Evolutionary conservation across 1,140 invertebrate genomes (phyloP).

Genomic region (Caenorhabditis inopinata): DNA sequence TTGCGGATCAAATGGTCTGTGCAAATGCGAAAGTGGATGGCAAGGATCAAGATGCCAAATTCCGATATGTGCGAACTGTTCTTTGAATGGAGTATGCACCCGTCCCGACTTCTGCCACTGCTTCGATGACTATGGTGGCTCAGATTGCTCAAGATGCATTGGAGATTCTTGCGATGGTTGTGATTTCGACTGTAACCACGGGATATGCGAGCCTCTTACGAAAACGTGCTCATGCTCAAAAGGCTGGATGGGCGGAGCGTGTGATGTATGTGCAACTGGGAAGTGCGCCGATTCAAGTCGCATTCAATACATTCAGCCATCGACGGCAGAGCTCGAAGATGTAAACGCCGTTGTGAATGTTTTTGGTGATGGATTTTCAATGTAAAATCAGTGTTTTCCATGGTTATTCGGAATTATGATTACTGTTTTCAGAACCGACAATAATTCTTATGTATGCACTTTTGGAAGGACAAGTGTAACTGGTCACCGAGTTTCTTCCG

Average conservation of each 20-base stretch:
- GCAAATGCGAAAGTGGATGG: constrained; percentile 20
- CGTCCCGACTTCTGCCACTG: not conserved
- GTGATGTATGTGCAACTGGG: constrained; percentile 34
- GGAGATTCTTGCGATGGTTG: constrained; percentile 31
- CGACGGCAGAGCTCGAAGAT: constrained; percentile 26
- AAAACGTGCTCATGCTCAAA: constrained; percentile 34
- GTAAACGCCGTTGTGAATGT: constrained; percentile 17
- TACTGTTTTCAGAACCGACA: constrained; percentile 6
- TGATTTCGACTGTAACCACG: constrained; percentile 38
- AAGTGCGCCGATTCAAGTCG: not conserved
- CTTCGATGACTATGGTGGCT: constrained; percentile 31
- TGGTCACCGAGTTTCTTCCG: not conserved
- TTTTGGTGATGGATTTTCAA: constrained; percentile 31
- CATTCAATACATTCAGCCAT: constrained; percentile 4
- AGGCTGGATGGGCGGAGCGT: constrained; percentile 36
- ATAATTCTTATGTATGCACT: constrained; percentile 22
- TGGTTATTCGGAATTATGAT: no score
- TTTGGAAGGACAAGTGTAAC: constrained; percentile 15
- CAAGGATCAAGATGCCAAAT: constrained; percentile 34
- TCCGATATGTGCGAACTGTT: constrained; percentile 3
- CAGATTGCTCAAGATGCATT: not conserved
- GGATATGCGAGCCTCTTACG: constrained; percentile 8
- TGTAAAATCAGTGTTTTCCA: not conserved
- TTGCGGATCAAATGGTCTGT: constrained; percentile 4
- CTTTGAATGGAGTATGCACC: constrained; percentile 23